Percentiles rank a stretch among this genome's conserved stretches.
These are phyloP conservation scores for Ammodytes dubius DNA, from an alignment of 2,113 vertebrate species.

Conservation along the genomic window DNA sequence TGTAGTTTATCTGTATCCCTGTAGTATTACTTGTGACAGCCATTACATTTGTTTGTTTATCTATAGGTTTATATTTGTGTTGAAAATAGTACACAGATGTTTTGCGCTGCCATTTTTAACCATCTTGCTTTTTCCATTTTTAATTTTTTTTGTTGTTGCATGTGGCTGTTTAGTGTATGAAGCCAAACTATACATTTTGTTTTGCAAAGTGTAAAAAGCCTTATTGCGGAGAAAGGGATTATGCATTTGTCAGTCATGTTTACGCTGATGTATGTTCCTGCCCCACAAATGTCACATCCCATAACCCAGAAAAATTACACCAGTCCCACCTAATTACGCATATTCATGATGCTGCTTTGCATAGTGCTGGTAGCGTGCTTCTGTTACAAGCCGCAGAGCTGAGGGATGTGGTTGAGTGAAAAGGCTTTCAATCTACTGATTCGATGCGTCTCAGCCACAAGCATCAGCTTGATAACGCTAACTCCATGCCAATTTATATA, in stretches of 20 bases:
- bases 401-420: constrained; percentile 84
- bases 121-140: not conserved
- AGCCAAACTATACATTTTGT: constrained; percentile 60
- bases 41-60: constrained; percentile 10
- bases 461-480: constrained; percentile 69
- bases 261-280: constrained; percentile 90
- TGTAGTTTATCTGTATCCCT: constrained; percentile 22
- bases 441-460: constrained; percentile 74
- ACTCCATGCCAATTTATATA: constrained; percentile 62
- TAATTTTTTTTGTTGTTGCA: constrained; percentile 17
- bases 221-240: constrained; percentile 84
- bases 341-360: constrained; percentile 93
- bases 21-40: constrained; percentile 7
- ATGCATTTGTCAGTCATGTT: constrained; percentile 91
- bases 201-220: constrained; percentile 69
- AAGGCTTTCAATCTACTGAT: constrained; percentile 84
- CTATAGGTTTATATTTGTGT: constrained; percentile 22
- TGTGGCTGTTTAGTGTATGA: constrained; percentile 41
- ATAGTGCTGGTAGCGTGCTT: constrained; percentile 84
- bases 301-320: constrained; percentile 94
- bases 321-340: constrained; percentile 92
- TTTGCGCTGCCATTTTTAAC: not conserved
- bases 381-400: constrained; percentile 66
- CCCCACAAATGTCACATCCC: constrained; percentile 92
- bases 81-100: constrained; percentile 18